Evolutionary conservation across 2,113 vertebrate genomes (phyloP), one percentile per base, ranked within the genome.

Genomic region (Hypocryptadius cinnamomeus): DNA sequence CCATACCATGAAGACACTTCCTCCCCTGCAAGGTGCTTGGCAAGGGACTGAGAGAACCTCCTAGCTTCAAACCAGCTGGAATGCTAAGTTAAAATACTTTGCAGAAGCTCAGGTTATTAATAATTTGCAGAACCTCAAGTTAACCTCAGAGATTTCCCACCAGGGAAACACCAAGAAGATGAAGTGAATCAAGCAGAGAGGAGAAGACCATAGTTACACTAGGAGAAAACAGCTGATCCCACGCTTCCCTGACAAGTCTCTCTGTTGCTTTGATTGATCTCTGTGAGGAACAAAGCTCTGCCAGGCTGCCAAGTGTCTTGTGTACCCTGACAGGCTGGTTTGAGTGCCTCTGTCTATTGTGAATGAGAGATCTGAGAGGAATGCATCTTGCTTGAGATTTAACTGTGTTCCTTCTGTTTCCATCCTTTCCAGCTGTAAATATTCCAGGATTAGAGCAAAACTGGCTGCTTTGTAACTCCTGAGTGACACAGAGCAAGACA

Each of bases 211-310:
- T 15, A 42, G 53, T 33, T 61, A 57, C 45, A 22, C 3, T 11
- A 14, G 50, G 79, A 69, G 54, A 57, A 79, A 89, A 48, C 27
- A 65, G 51, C 50, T 23, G 70, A 56, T 93, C 39, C 66, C 50
- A 31, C 0, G 1, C 14, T 79, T 89, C 66, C n/a, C 65, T 79
- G 77, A 69, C 69, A 70, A 69, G 44, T 4, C 8, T 71, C 6
- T 84, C 51, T 66, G n/a, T 30, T 48, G 48, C 57, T 85, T 37
- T 87, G 78, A 59, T 27, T 79, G 87, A 79, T 82, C 65, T 92
- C 37, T 2, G 3, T 20, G 65, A 84, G 76, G 72, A 92, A 28
- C 68, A 83, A 90, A 94, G 79, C 27, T 54, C 45, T 72, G 68
- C 74, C 33, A 53, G 81, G 60, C 65, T 90, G 65, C 73, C 44